Evolutionary conservation across 2,113 vertebrate genomes (phyloP).

Genomic region (Passer montanus): DNA sequence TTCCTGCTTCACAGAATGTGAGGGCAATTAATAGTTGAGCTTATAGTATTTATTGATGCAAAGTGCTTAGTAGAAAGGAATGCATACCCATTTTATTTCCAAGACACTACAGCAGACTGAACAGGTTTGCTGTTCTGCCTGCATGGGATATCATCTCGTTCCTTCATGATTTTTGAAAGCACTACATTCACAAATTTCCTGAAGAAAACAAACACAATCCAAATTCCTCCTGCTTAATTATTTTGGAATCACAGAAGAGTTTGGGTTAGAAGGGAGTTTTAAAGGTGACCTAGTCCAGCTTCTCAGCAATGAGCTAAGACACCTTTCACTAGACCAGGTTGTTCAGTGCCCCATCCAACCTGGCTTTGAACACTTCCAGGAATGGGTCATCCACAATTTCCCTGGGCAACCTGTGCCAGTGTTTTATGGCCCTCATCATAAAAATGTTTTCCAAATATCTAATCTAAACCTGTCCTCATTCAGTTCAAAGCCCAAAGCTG

Average conservation of each 20-base stretch:
- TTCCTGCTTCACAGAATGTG: background rate
- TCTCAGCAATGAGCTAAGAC: background rate
- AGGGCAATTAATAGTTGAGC: constrained; percentile 42
- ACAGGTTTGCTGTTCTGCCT: background rate
- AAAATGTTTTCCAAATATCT: background rate
- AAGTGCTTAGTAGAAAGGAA: background rate
- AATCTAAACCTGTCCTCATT: background rate
- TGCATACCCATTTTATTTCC: background rate
- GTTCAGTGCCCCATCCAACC: background rate
- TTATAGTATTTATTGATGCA: constrained; percentile 11
- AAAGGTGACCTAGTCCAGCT: background rate
- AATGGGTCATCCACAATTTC: background rate
- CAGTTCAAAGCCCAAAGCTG: accelerated
- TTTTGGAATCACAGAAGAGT: background rate
- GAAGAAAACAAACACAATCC: background rate
- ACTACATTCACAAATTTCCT: background rate
- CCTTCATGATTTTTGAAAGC: background rate
- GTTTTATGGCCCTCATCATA: accelerated
- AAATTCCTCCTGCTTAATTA: background rate
- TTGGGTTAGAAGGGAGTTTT: background rate
- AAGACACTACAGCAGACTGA: background rate
- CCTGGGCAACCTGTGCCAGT: background rate
- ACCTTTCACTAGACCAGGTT: background rate
- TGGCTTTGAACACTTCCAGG: background rate
- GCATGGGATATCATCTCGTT: background rate